Percentiles rank a stretch among this genome's conserved stretches.
phyloP scores from a whole-genome alignment of 1,140 invertebrate genomes.

The Fopius arisanus region DNA sequence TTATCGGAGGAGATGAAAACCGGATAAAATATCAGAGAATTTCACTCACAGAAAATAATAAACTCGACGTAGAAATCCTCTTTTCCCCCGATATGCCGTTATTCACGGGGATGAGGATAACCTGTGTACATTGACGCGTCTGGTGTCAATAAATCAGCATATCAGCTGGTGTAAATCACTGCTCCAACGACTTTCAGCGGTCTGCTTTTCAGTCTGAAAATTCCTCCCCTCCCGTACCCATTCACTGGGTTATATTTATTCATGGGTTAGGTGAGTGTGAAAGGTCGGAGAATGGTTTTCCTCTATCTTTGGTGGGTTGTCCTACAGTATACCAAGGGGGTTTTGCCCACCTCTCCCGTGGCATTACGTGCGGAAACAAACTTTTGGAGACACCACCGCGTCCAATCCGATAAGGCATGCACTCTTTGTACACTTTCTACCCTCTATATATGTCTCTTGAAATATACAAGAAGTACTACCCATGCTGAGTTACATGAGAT shows the following conservation, averaged over 20 bases:
- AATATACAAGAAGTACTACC: constrained; percentile 7
- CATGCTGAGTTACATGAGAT: not conserved
- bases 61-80: too few relatives aligned
- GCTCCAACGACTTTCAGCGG: not conserved
- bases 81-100: not conserved
- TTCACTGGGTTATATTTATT: constrained; percentile 6
- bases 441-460: constrained; percentile 1
- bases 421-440: not conserved
- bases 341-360: not conserved
- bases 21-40: too few relatives aligned
- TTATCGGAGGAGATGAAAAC: too few relatives aligned
- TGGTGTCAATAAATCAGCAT: constrained; percentile 7
- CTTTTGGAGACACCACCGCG: constrained; percentile 9
- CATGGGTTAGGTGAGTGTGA: constrained; percentile 12
- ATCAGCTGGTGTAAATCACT: not conserved
- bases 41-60: too few relatives aligned
- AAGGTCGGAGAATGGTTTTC: not conserved
- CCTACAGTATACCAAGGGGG: not conserved
- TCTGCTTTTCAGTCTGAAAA: not conserved
- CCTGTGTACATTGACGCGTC: constrained; percentile 6
- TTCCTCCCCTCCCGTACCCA: not conserved
- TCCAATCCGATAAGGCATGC: constrained; percentile 18
- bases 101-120: not conserved
- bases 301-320: not conserved
- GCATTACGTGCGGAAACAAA: constrained; percentile 19